Conservation (phyloP, 35 echinoderm and acorn worm genomes). For the Lytechinus pictus region DNA sequence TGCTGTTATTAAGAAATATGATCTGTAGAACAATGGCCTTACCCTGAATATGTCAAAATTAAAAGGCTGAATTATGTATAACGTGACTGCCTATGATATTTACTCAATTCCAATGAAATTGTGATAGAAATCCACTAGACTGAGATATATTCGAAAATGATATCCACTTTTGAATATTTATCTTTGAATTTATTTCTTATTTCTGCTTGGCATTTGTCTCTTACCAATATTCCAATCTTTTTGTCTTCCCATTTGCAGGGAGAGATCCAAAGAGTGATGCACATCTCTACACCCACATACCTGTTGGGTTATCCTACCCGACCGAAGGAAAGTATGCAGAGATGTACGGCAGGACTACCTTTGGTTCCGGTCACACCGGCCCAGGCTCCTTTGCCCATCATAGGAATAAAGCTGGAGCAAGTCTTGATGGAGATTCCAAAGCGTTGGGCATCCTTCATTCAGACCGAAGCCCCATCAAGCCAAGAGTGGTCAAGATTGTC, state of each 20-base stretch:
- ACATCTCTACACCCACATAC: constrained; percentile 54
- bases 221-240: background rate
- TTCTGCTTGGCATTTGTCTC: background rate
- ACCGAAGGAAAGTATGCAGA: constrained; percentile 87
- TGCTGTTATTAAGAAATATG: too few relatives aligned
- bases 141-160: background rate
- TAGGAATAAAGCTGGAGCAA: constrained; percentile 34
- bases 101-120: background rate
- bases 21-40: too few relatives aligned
- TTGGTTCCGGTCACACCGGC: constrained; percentile 54
- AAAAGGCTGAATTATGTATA: background rate
- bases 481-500: constrained; percentile 82
- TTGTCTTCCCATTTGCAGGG: constrained; percentile 54
- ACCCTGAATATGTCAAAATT: too few relatives aligned
- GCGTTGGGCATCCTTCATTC: constrained; percentile 50
- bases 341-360: constrained; percentile 63
- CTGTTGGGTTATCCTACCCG: constrained; percentile 80
- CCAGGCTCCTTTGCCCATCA: constrained; percentile 73
- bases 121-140: background rate
- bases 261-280: constrained; percentile 49
- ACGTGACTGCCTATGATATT: background rate
- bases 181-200: background rate
- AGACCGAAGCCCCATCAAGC: constrained; percentile 69
- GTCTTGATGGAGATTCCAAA: constrained; percentile 52
- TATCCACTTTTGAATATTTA: background rate